Percentiles rank a stretch among this genome's conserved stretches.
These are phyloP conservation scores for Hypena proboscidalis DNA, from an alignment of 2,888 invertebrate genomes.

Conservation along the genomic window DNA sequence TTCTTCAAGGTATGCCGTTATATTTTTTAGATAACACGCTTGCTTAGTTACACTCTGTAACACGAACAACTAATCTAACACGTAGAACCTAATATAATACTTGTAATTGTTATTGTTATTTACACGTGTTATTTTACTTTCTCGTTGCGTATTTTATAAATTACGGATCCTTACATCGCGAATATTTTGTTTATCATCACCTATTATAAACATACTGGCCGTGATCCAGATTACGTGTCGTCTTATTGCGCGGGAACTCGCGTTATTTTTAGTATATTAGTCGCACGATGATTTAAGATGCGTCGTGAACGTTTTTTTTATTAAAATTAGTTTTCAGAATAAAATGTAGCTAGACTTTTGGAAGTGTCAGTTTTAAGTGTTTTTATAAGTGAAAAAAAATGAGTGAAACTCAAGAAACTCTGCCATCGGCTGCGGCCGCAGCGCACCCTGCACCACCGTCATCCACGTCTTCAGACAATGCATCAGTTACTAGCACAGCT, in stretches of 20 bases:
- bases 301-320: constrained; percentile 52
- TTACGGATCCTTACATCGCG: constrained; percentile 26
- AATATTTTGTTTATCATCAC: constrained; percentile 54
- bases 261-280: constrained; percentile 79
- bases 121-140: constrained; percentile 29
- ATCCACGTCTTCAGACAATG: constrained; percentile 67
- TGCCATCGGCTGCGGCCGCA: constrained; percentile 45
- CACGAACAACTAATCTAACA: constrained; percentile 29
- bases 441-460: constrained; percentile 58
- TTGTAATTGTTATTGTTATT: constrained; percentile 24
- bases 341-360: constrained; percentile 42
- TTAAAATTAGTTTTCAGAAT: constrained; percentile 51
- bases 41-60: constrained; percentile 33
- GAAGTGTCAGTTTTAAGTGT: constrained; percentile 46
- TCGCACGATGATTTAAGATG: constrained; percentile 64
- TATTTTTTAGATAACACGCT: constrained; percentile 49
- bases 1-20: constrained; percentile 82
- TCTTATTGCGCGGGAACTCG: constrained; percentile 81
- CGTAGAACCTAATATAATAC: constrained; percentile 25
- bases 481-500: constrained; percentile 64
- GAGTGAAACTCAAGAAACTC: constrained; percentile 70
- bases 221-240: constrained; percentile 82
- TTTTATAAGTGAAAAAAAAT: constrained; percentile 64
- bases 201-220: constrained; percentile 75
- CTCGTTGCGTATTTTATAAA: constrained; percentile 19